Conservation (phyloP, 2,888 invertebrate genomes). For the Thera britannica region DNA sequence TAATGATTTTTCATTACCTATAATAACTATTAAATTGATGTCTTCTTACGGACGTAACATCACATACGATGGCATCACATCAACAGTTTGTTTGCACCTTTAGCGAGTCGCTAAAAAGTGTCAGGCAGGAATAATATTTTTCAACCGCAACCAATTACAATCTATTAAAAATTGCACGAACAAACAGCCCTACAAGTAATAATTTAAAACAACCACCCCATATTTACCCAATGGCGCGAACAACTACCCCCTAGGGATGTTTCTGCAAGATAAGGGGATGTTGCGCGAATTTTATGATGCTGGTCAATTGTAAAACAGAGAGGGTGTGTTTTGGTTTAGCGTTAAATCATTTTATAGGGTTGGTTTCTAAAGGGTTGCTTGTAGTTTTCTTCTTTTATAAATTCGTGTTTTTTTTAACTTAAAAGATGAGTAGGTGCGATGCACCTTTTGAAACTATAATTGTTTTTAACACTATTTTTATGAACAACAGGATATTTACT, state of each 20-base stretch:
- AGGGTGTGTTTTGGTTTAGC: background rate
- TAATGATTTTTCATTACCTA: no score
- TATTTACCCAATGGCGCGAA: slow-evolving; percentile 23
- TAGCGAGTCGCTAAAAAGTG: no score
- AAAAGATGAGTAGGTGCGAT: background rate
- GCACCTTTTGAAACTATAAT: no score
- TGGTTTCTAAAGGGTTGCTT: background rate
- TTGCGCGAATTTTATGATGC: slow-evolving; percentile 14
- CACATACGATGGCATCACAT: no score
- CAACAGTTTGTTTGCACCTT: no score
- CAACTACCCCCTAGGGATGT: slow-evolving; percentile 22
- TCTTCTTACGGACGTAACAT: no score
- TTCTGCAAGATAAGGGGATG: slow-evolving; percentile 21
- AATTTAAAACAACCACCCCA: slow-evolving; percentile 8
- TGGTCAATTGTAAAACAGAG: slow-evolving; percentile 17
- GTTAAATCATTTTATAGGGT: slow-evolving; percentile 10
- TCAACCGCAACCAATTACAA: background rate
- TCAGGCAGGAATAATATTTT: no score
- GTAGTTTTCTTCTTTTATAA: background rate
- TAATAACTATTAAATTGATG: no score
- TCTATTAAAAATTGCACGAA: slow-evolving; percentile 1
- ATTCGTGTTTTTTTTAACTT: background rate
- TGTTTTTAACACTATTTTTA: no score
- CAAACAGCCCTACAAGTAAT: background rate
- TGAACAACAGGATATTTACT: no score